These are phyloP conservation scores for Condylura cristata DNA, from an alignment of 2,113 vertebrate species.

Conservation along the genomic window DNA sequence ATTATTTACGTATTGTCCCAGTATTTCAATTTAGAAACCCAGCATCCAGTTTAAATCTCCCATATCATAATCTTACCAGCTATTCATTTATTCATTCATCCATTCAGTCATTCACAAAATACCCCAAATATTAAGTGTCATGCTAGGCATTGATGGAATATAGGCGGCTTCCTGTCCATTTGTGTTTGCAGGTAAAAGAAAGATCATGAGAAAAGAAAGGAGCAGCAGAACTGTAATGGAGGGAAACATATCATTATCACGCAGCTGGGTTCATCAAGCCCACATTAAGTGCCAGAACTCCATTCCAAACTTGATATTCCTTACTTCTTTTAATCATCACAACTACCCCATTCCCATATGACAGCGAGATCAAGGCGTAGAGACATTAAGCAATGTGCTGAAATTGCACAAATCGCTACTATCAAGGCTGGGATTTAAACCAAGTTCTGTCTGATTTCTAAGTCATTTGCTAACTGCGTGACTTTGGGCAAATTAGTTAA, in stretches of 20 bases:
- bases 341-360: not conserved
- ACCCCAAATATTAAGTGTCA: not conserved
- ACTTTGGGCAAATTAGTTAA: slow-evolving; percentile 21
- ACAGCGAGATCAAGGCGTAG: not conserved
- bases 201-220: not conserved
- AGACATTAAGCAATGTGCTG: not conserved
- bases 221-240: not conserved
- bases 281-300: not conserved
- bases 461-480: not conserved
- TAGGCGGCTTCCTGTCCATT: not conserved
- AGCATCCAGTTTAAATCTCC: not conserved
- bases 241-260: not conserved
- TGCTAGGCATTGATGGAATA: not conserved
- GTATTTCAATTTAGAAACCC: slow-evolving; percentile 7
- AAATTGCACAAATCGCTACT: not conserved
- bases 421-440: not conserved
- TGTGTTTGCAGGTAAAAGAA: not conserved
- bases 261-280: not conserved
- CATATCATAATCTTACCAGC: not conserved
- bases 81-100: not conserved
- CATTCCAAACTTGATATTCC: not conserved
- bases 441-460: not conserved
- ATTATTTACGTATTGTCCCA: not conserved
- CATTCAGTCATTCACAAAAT: not conserved
- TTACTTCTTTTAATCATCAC: not conserved